Base-by-base conservation (phyloP, 2,113 vertebrate species). In the Campylorhamphus procurvoides region DNA sequence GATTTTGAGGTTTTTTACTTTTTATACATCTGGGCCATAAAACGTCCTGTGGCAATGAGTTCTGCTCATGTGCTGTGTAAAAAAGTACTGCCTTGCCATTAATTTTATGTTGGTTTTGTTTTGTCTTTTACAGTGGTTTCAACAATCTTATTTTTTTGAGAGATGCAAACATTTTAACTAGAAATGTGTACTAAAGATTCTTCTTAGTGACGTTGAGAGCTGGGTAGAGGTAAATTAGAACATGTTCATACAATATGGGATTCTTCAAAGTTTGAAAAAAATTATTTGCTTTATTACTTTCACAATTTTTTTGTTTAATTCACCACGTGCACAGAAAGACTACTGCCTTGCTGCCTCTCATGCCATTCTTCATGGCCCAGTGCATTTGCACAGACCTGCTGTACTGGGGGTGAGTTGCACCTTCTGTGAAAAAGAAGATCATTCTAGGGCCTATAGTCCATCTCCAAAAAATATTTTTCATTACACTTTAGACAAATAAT, bases 1-100 rank as follows among this genome's bases (percentile, higher is more conserved):
- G 3, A 1, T 6, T 28, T 28, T 5, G 3, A 0, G 1, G 23
- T 37, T 71, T 52, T 85, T 75, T 18, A 56, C 22, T 7, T 85
- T 25, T 94, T 64, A 40, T 49, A 42, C 2, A 31, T 13, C 35
- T 56, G 13, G 35, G 18, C 18, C 37, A 49, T 49, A 83, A 79
- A 80, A 89, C 28, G 58, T 35, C 28, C 19, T 1, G 1, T 50
- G 33, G 12, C 56, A 78, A 84, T 20, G 55, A 75, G 13, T 59
- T 68, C 35, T 72, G 12, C 13, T 55, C 15, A 55, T 35, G 35
- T 74, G 27, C 20, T 93, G 3, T 29, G 4, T 72, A 37, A 84
- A 87, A 74, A 91, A 39, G 18, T 44, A 58, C 18, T 91, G 20
- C 20, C 20, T 55, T 71, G 28, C 4, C 24, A 64, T n/a, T 20